phyloP scores from a whole-genome alignment of 53 echinoderm and acorn worm genomes.

The Temnopleurus reevesii region DNA sequence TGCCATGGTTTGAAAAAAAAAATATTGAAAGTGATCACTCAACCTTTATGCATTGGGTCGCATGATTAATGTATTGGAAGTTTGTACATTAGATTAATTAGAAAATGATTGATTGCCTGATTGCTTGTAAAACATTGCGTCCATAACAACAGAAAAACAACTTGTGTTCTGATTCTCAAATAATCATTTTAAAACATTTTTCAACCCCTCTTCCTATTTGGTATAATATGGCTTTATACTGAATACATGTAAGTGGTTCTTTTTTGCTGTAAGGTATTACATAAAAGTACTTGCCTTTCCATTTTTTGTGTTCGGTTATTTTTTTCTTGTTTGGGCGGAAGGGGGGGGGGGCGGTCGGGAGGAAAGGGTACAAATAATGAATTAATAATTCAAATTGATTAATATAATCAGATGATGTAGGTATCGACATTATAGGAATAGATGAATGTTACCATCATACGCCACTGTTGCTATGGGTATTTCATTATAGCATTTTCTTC shows the following conservation, averaged over 20 bases:
- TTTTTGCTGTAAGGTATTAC: neutral
- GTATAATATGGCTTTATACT: neutral
- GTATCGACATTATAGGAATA: neutral
- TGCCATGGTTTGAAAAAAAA: too few relatives aligned
- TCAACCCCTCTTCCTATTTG: neutral
- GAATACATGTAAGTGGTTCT: neutral
- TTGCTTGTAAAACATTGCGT: neutral
- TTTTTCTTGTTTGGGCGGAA: too few relatives aligned
- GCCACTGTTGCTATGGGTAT: neutral
- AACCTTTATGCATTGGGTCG: too few relatives aligned
- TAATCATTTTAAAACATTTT: neutral
- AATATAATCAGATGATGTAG: neutral
- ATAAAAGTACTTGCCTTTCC: neutral
- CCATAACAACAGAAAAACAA: conserved; percentile 13
- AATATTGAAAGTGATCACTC: too few relatives aligned
- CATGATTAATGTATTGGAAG: neutral
- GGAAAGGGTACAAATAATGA: neutral
- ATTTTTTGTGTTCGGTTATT: too few relatives aligned
- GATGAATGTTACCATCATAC: neutral
- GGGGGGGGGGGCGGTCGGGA: too few relatives aligned
- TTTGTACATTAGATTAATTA: neutral
- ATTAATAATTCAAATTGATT: neutral
- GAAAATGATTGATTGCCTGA: neutral
- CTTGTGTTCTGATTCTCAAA: neutral
- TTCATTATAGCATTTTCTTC: neutral